Evolutionary conservation across 2,113 vertebrate genomes (phyloP).

Genomic region (Marmota flaviventris): DNA sequence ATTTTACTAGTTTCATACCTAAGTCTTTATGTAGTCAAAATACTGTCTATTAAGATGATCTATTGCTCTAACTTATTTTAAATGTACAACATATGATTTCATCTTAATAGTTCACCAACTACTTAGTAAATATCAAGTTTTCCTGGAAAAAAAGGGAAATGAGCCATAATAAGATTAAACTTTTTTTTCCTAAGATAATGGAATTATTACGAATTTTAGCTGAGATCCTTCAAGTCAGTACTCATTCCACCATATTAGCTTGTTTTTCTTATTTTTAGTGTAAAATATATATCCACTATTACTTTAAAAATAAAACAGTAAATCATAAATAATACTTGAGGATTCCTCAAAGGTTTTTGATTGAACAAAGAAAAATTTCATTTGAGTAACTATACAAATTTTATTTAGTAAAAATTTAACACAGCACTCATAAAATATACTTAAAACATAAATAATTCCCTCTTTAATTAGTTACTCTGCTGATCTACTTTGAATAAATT

Average conservation of each 20-base stretch:
- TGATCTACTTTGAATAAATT: background rate
- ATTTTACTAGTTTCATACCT: background rate
- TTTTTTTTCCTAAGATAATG: background rate
- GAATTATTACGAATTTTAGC: background rate
- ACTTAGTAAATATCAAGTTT: background rate
- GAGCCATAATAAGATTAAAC: background rate
- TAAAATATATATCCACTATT: background rate
- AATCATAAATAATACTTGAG: background rate
- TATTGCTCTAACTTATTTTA: slow-evolving; percentile 11
- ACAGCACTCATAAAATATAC: background rate
- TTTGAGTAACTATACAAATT: background rate
- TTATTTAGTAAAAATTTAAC: background rate
- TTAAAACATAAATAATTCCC: background rate
- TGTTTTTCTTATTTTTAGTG: background rate
- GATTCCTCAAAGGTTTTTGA: background rate
- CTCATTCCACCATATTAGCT: background rate
- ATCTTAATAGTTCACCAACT: background rate
- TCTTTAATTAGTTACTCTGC: background rate
- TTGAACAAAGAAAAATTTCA: background rate
- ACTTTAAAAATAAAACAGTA: background rate
- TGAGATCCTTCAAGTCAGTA: background rate
- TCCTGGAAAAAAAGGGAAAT: background rate
- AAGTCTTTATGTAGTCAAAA: slow-evolving; percentile 51
- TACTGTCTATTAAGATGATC: background rate
- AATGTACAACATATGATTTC: background rate